Percentiles rank a stretch among this genome's conserved stretches.
Conservation (phyloP, 2,113 vertebrate species). For the Etheostoma cragini region DNA sequence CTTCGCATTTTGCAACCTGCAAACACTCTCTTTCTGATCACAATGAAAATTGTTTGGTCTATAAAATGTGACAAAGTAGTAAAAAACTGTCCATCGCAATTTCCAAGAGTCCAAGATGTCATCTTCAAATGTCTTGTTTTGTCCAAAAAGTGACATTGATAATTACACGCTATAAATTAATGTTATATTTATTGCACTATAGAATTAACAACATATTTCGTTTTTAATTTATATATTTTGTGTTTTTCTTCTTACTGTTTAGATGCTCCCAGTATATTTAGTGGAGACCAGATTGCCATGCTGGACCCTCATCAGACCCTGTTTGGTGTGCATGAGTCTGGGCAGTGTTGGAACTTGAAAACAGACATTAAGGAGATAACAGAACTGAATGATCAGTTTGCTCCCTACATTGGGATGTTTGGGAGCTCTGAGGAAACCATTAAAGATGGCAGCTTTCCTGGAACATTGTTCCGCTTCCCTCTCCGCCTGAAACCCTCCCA, state of each 20-base stretch:
- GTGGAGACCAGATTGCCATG: slow-evolving; percentile 97
- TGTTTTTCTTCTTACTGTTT: slow-evolving; percentile 60
- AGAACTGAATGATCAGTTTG: slow-evolving; percentile 93
- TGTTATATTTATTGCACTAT: no score
- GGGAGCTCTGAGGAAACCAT: slow-evolving; percentile 93
- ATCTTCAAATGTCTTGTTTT: not conserved
- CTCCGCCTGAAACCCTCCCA: slow-evolving; percentile 93
- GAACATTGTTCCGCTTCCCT: slow-evolving; percentile 97
- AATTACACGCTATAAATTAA: not conserved
- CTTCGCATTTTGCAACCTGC: no score
- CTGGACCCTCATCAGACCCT: slow-evolving; percentile 97
- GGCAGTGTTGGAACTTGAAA: slow-evolving; percentile 98
- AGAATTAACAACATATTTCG: not conserved
- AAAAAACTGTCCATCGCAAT: not conserved
- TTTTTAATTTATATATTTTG: not conserved
- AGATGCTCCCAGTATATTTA: slow-evolving; percentile 99
- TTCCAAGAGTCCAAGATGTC: not conserved
- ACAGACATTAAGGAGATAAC: slow-evolving; percentile 93
- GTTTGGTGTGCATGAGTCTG: slow-evolving; percentile 95
- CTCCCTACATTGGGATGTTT: slow-evolving; percentile 93
- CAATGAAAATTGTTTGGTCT: not conserved
- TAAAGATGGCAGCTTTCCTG: slow-evolving; percentile 89
- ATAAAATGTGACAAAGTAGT: not conserved
- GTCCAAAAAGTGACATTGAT: not conserved
- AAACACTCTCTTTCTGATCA: no score